Evolutionary conservation across 2,797 vertebrate genomes (phyloP).

Genomic region (Setipinna tenuifilis): DNA sequence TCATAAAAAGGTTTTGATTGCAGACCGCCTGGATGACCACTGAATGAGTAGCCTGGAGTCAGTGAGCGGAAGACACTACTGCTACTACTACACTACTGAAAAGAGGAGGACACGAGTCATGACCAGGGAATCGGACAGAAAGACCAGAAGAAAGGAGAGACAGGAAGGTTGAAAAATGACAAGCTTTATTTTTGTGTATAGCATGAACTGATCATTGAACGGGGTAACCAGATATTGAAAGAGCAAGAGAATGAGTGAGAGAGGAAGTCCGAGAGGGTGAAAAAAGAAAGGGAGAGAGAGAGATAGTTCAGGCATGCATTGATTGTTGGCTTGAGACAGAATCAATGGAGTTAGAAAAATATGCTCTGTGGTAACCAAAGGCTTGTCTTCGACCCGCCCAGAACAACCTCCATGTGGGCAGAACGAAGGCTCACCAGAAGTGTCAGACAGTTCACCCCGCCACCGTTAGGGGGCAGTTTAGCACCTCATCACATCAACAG

Average conservation of each 20-base stretch:
- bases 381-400: background rate
- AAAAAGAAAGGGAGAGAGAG: background rate
- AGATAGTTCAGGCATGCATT: slow-evolving; percentile 2
- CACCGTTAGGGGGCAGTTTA: slow-evolving; percentile 56
- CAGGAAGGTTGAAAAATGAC: slow-evolving; percentile 15
- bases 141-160: background rate
- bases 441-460: background rate
- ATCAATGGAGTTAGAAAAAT: slow-evolving; percentile 13
- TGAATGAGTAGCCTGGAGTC: background rate
- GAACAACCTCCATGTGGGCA: slow-evolving; percentile 3
- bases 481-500: slow-evolving; percentile 28
- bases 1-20: background rate
- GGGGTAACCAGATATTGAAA: background rate
- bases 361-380: slow-evolving; percentile 24
- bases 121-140: background rate
- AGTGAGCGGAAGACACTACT: background rate
- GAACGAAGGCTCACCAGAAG: background rate
- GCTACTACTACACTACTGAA: background rate
- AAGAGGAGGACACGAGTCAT: background rate
- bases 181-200: slow-evolving; percentile 8
- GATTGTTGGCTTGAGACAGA: slow-evolving; percentile 12
- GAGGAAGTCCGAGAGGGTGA: background rate
- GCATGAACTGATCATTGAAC: slow-evolving; percentile 2
- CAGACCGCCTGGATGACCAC: background rate
- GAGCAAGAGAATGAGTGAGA: background rate